Conservation (phyloP, 2,888 invertebrate species). For the Hydropsyche betteni region DNA sequence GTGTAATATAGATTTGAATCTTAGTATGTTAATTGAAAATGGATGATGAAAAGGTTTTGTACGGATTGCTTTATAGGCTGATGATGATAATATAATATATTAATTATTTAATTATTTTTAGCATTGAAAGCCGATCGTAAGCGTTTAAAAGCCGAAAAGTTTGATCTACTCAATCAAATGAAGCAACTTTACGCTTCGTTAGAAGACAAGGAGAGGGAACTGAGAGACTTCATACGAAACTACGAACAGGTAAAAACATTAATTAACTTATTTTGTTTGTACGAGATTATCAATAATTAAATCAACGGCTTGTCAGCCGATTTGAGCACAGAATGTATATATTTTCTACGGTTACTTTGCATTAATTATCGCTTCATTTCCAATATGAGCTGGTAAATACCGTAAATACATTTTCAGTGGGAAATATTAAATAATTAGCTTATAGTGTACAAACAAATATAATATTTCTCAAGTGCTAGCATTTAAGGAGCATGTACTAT, state of each 20-base stretch:
- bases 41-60: too few species aligned
- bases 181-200: constrained; percentile 92
- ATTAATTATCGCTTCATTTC: too few species aligned
- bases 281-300: not conserved
- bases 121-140: constrained; percentile 90
- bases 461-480: too few species aligned
- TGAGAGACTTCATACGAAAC: constrained; percentile 92
- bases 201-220: constrained; percentile 93
- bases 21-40: too few species aligned
- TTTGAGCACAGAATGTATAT: not conserved
- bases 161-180: constrained; percentile 92
- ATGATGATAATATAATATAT: not conserved
- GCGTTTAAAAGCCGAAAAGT: constrained; percentile 91
- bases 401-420: too few species aligned
- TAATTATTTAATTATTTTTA: constrained; percentile 57
- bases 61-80: too few species aligned
- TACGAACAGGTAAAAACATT: constrained; percentile 80
- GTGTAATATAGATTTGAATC: too few species aligned
- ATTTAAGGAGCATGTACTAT: too few species aligned
- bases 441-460: too few species aligned
- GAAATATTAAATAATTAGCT: too few species aligned
- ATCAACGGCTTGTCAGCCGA: constrained; percentile 6
- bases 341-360: too few species aligned
- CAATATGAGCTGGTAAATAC: too few species aligned
- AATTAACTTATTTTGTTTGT: not conserved